A percentile compares a stretch with the other conserved stretches of the same genome.
Conservation (phyloP, 2,888 invertebrate genomes). For the Vanessa cardui region DNA sequence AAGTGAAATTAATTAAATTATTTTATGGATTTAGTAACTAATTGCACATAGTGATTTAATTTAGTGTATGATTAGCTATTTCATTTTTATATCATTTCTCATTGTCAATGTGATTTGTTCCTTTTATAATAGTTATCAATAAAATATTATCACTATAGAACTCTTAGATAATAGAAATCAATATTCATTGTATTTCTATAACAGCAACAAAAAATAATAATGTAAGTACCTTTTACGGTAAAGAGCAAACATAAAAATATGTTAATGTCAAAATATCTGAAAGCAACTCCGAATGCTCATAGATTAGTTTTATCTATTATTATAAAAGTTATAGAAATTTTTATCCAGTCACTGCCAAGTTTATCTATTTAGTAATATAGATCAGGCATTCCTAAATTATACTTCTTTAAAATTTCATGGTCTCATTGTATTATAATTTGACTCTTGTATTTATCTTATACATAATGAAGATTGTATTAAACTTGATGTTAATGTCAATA, state of each 20-base stretch:
- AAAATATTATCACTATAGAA: slow-evolving; percentile 43
- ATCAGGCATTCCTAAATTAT: slow-evolving; percentile 68
- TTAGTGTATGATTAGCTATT: slow-evolving; percentile 62
- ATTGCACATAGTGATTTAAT: slow-evolving; percentile 73
- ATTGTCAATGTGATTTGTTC: slow-evolving; percentile 68
- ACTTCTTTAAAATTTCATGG: slow-evolving; percentile 71
- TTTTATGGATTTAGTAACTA: slow-evolving; percentile 58
- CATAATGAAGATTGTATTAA: slow-evolving; percentile 74
- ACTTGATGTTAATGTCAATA: slow-evolving; percentile 78
- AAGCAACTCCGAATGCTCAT: slow-evolving; percentile 7
- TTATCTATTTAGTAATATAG: slow-evolving; percentile 55
- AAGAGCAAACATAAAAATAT: slow-evolving; percentile 11
- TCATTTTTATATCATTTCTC: slow-evolving; percentile 59
- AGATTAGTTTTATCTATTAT: slow-evolving; percentile 37
- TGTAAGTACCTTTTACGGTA: slow-evolving; percentile 31
- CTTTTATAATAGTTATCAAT: slow-evolving; percentile 55
- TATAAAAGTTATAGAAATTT: slow-evolving; percentile 38
- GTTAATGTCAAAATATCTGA: slow-evolving; percentile 1
- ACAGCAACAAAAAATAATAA: slow-evolving; percentile 26
- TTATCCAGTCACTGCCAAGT: slow-evolving; percentile 71
- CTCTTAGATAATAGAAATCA: slow-evolving; percentile 48
- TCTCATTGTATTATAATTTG: slow-evolving; percentile 80
- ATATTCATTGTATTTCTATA: slow-evolving; percentile 42
- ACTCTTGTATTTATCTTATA: slow-evolving; percentile 71
- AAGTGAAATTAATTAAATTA: slow-evolving; percentile 60